Evolutionary conservation across 2,113 vertebrate genomes (phyloP).

Genomic region (Petaurus breviceps): DNA sequence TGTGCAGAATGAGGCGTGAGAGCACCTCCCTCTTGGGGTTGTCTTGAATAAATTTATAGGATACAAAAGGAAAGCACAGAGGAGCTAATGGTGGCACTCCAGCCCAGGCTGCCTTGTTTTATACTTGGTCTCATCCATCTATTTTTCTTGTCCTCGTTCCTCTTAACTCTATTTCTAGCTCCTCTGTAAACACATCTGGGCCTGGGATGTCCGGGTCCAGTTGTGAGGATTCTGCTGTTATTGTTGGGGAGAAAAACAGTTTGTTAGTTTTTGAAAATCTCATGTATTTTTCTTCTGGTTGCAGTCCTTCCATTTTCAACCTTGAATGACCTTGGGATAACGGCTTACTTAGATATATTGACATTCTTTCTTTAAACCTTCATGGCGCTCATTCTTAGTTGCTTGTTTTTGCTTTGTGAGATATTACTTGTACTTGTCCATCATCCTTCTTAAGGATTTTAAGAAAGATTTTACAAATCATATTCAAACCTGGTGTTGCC

Average conservation of each 20-base stretch:
- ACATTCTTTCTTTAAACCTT: neutral
- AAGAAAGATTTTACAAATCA: neutral
- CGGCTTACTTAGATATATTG: neutral
- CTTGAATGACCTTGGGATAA: neutral
- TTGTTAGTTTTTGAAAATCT: neutral
- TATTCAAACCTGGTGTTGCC: neutral
- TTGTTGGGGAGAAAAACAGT: neutral
- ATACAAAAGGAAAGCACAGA: neutral
- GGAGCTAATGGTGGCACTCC: neutral
- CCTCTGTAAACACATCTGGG: neutral
- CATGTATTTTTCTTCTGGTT: neutral
- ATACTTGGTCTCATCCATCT: neutral
- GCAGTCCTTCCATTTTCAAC: neutral
- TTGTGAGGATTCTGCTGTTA: neutral
- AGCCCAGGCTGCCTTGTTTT: neutral
- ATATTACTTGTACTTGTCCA: neutral
- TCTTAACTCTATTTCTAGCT: neutral
- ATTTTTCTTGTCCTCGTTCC: neutral
- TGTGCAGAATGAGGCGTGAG: too few relatives aligned
- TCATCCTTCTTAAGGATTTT: neutral
- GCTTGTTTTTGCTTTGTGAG: neutral
- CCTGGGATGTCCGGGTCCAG: neutral
- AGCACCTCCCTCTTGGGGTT: too few relatives aligned
- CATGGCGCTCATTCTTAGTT: neutral
- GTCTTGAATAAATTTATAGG: neutral